A percentile compares a stretch with the other conserved stretches of the same genome.
Conservation (phyloP, 1,140 invertebrate genomes). For the Drosophila auraria region DNA sequence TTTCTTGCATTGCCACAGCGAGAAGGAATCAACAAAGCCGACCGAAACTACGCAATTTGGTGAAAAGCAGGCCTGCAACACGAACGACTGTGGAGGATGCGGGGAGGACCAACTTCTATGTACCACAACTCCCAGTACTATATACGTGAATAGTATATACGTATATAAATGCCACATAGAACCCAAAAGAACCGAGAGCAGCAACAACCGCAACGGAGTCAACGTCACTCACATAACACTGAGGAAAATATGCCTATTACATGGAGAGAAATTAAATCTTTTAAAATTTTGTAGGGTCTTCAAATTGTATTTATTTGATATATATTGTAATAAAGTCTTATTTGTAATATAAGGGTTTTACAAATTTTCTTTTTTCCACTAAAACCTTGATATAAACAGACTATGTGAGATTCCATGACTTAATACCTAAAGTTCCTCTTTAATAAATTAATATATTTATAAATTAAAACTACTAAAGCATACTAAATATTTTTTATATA, state of each 20-base stretch:
- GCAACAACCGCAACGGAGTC: conserved; percentile 58
- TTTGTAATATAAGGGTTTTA: too few relatives aligned
- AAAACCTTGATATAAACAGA: too few relatives aligned
- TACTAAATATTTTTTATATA: too few relatives aligned
- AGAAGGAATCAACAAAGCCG: conserved; percentile 43
- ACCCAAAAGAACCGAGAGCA: conserved; percentile 24
- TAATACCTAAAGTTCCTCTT: too few relatives aligned
- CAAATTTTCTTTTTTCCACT: too few relatives aligned
- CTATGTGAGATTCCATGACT: too few relatives aligned
- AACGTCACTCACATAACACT: conserved; percentile 73
- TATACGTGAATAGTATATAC: conserved; percentile 11
- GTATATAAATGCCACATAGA: conserved; percentile 33
- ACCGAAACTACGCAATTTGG: conserved; percentile 70
- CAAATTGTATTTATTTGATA: too few relatives aligned
- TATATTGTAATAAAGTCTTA: too few relatives aligned
- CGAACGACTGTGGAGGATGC: conserved; percentile 14
- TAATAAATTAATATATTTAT: too few relatives aligned
- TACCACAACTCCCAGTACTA: conserved; percentile 19
- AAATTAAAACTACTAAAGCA: too few relatives aligned
- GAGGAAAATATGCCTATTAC: conserved; percentile 26
- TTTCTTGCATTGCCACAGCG: conserved; percentile 39
- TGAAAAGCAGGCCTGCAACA: conserved; percentile 58
- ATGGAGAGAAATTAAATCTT: conserved; percentile 2
- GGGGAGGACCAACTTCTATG: conserved; percentile 42
- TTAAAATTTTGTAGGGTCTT: too few relatives aligned